Evolutionary conservation across 2,797 vertebrate genomes (phyloP).

Genomic region (Lepus townsendii): DNA sequence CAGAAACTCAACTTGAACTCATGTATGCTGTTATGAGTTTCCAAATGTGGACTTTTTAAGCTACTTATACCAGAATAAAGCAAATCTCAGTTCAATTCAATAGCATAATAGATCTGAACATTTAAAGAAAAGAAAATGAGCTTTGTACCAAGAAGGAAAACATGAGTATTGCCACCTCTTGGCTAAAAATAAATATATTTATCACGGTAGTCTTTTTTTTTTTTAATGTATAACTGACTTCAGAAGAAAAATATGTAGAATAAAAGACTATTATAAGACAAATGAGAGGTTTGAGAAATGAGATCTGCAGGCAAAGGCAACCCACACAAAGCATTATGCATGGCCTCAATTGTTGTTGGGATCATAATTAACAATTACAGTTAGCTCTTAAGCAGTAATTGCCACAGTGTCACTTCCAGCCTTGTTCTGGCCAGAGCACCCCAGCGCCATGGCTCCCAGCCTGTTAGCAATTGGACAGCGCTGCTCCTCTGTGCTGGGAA

Average conservation of each 20-base stretch:
- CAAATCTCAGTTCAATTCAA: background rate
- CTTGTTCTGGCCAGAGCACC: slow-evolving; percentile 7
- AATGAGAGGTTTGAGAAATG: slow-evolving; percentile 73
- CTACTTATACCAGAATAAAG: background rate
- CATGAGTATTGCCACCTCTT: background rate
- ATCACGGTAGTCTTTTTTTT: background rate
- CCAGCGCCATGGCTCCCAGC: background rate
- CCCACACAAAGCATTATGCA: slow-evolving; percentile 52
- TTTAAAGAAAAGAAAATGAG: slow-evolving; percentile 6
- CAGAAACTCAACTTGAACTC: slow-evolving; percentile 35
- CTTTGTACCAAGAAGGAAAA: background rate
- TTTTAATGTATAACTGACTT: slow-evolving; percentile 50
- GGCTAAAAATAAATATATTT: slow-evolving; percentile 50
- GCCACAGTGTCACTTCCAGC: slow-evolving; percentile 42
- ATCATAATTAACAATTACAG: slow-evolving; percentile 70
- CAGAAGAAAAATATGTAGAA: slow-evolving; percentile 4
- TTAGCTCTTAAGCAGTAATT: background rate
- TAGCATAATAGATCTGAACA: background rate
- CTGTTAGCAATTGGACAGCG: background rate
- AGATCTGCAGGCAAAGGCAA: slow-evolving; percentile 33
- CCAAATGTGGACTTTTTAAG: background rate
- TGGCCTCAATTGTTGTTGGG: slow-evolving; percentile 36
- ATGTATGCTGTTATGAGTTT: background rate
- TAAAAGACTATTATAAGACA: slow-evolving; percentile 13
- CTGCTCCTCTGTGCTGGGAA: slow-evolving; percentile 41